Base-by-base conservation (phyloP, 2,888 invertebrate species). In the Scelioninae gen. 2 region DNA sequence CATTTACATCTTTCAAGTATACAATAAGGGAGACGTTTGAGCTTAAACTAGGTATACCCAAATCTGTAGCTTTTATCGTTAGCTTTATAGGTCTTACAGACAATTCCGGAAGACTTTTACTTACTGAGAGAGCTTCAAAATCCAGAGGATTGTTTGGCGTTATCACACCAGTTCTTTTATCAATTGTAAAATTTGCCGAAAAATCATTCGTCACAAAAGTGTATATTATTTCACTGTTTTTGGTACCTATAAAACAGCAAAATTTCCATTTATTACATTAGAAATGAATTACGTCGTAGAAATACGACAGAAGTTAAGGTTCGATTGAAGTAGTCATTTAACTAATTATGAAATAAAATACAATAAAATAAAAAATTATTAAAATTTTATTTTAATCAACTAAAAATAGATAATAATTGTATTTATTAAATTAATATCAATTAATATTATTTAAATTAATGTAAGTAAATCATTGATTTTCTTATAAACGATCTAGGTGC, bases 151-250 rank as follows among this genome's bases (percentile, higher is more conserved):
- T 88, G 1, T 87, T 84, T 0, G 95, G 94, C 46, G 88, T 89
- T 48, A 97, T 87, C 31, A 91, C 86, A 0, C 97, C 98, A 6
- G 90, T 89, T 75, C 89, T 89, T 0, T 92, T 89, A 85, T 97
- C 92, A 68, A 96, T 93, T 0, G 92, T 91, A 81, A 96, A 96
- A 85, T 96, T 96, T 16, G 89, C 87, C 50, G 90, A 90, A 74
- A 92, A 91, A 64, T 94, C 92, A 0, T 95, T 94, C 16, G 92
- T 91, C 0, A 94, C 88, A 57, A 95, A 91, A 33, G 93, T 92
- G 83, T 94, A 95, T 68, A 93, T 91, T 67, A 96, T 91, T 83
- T 94, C 92, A 80, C 95, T 95, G 84, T 96, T 96, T 81, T 91
- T 92, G 0, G 96, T 96, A 68, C 94, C 92, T 92, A 85, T 18